A percentile compares a stretch with the other conserved stretches of the same genome.
These are phyloP conservation scores for Cotesia vestalis DNA, from an alignment of 1,140 invertebrate genomes.

Conservation along the genomic window DNA sequence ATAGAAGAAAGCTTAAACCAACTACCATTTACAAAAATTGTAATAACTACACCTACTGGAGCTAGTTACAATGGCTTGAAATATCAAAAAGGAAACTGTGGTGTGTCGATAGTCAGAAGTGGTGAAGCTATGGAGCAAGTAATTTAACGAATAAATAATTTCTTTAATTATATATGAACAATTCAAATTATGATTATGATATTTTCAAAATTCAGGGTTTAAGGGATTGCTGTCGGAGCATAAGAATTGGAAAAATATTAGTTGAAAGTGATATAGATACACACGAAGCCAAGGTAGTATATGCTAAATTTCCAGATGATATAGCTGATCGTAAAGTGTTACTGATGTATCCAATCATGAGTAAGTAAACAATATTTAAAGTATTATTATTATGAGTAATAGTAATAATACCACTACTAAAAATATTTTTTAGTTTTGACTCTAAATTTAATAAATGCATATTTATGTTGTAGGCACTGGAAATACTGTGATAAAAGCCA, in stretches of 20 bases:
- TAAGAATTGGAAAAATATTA: conserved; percentile 96
- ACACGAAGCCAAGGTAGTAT: conserved; percentile 95
- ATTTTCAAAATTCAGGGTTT: conserved; percentile 74
- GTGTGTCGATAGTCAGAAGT: conserved; percentile 94
- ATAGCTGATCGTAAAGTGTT: conserved; percentile 89
- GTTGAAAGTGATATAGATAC: conserved; percentile 97
- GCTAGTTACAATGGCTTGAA: conserved; percentile 90
- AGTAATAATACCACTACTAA: too few relatives aligned
- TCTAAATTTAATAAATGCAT: conserved; percentile 1
- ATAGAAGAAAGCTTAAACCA: conserved; percentile 99
- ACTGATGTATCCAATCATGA: conserved; percentile 99
- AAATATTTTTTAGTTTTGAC: too few relatives aligned
- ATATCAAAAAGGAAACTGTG: conserved; percentile 96
- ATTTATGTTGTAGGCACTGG: conserved; percentile 74
- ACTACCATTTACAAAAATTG: conserved; percentile 88
- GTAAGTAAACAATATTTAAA: conserved; percentile 65
- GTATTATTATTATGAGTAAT: neutral
- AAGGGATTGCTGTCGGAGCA: conserved; percentile 96
- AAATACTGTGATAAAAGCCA: conserved; percentile 93
- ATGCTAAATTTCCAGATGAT: conserved; percentile 97
- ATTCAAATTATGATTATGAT: conserved; percentile 11
- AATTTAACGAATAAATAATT: conserved; percentile 27
- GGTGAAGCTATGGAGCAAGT: conserved; percentile 99
- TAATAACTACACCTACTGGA: conserved; percentile 92
- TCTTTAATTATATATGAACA: neutral